Percentiles rank a stretch among this genome's conserved stretches.
Conservation (phyloP, 2,888 invertebrate genomes). For the Habroteleia sp. region DNA sequence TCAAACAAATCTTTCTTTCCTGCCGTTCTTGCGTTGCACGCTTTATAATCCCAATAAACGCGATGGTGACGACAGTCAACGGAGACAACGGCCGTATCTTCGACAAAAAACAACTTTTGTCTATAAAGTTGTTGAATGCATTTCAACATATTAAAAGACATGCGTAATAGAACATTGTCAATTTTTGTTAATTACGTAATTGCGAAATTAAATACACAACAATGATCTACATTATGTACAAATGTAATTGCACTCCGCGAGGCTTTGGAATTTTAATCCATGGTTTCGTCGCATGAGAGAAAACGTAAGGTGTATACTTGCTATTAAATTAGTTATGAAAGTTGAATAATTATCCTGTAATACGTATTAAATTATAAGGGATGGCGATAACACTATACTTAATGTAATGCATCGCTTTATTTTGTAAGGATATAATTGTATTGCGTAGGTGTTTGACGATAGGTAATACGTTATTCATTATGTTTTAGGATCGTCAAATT, state of each 20-base stretch:
- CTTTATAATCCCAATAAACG: constrained; percentile 79
- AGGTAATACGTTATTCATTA: constrained; percentile 33
- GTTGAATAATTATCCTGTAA: constrained; percentile 50
- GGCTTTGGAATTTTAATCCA: constrained; percentile 22
- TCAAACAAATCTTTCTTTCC: constrained; percentile 81
- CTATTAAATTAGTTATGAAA: constrained; percentile 50
- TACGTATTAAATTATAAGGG: constrained; percentile 51
- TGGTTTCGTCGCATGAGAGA: constrained; percentile 2
- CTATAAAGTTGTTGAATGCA: constrained; percentile 19
- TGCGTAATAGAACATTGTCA: constrained; percentile 1
- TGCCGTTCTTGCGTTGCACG: constrained; percentile 79
- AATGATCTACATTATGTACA: not conserved
- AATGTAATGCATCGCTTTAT: constrained; percentile 52
- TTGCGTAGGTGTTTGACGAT: constrained; percentile 48
- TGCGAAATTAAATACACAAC: not conserved
- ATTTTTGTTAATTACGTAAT: not conserved
- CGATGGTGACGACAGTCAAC: constrained; percentile 74
- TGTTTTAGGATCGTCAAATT: constrained; percentile 11
- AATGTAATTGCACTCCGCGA: not conserved
- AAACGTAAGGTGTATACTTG: constrained; percentile 25
- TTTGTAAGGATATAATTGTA: constrained; percentile 51
- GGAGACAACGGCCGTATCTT: constrained; percentile 66
- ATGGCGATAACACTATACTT: constrained; percentile 41
- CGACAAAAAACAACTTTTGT: constrained; percentile 49
- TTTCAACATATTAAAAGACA: constrained; percentile 16